These are phyloP conservation scores for Hycleus phaleratus DNA, from an alignment of 1,140 invertebrate genomes.

Conservation along the genomic window DNA sequence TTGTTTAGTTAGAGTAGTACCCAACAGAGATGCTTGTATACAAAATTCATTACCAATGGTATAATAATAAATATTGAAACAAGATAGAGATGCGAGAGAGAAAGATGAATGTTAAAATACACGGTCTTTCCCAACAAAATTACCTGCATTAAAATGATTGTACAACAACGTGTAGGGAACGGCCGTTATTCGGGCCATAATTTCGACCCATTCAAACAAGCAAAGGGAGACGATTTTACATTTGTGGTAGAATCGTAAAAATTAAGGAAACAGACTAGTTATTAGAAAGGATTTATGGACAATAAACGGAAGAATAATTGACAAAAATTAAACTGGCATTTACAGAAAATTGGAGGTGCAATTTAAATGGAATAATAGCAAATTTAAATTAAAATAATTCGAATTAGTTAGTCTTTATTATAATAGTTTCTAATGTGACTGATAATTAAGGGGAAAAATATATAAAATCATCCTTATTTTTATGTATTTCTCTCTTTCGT, in stretches of 20 bases:
- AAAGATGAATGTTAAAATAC: too few relatives aligned
- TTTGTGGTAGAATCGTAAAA: constrained; percentile 13
- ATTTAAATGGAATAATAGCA: neutral
- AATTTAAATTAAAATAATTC: neutral
- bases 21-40: neutral
- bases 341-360: constrained; percentile 14
- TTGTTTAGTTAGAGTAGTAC: neutral
- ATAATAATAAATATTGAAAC: too few relatives aligned
- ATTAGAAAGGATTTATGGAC: constrained; percentile 24
- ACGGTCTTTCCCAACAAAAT: neutral
- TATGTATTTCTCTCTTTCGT: too few relatives aligned
- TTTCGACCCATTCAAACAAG: neutral
- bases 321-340: constrained; percentile 16
- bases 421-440: too few relatives aligned
- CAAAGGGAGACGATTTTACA: neutral
- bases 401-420: too few relatives aligned
- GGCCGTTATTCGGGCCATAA: constrained; percentile 7
- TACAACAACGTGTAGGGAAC: constrained; percentile 6
- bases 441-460: neutral
- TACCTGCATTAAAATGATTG: constrained; percentile 5
- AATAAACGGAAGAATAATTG: constrained; percentile 17
- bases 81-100: too few relatives aligned
- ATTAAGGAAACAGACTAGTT: constrained; percentile 18
- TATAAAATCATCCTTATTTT: neutral
- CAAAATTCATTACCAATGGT: too few relatives aligned